Evolutionary conservation across 2,797 vertebrate species (phyloP), one percentile per base, ranked within the genome.

Genomic region (Botia kubotai): DNA sequence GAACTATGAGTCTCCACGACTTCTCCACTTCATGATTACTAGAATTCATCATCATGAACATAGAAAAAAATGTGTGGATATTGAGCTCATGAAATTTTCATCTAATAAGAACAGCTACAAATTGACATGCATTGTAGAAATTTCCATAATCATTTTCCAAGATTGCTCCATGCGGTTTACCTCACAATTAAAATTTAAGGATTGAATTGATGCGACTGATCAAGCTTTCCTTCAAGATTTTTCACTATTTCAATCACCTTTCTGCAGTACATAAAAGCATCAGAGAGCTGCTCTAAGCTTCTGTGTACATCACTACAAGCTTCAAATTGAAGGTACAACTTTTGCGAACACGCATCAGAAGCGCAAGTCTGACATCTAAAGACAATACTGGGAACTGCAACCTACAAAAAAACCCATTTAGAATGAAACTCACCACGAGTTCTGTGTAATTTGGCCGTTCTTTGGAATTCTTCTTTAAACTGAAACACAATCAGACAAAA

Each of bases 391-490:
- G 6, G 36, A 58, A 84, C 70, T 83, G 78, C 87, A 87, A n/a
- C 8, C 0, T 4, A 63, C 23, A 8, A 0, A 21, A 2, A 17
- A 7, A 72, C n/a, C n/a, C 33, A 11, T 46, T 39, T 13, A 17
- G 39, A 11, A 43, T 11, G 69, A 82, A 68, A 92, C 96, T 95
- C 90, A 98, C 98, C 97, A 98, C 98, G 93, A 99, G 96, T 90
- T 99, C 98, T 90, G 96, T 93, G 87, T 99, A 99, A 3, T 94
- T 97, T 82, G 97, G 97, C 88, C 98, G 93, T 88, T 99, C 98
- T 95, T 96, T 96, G 94, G 98, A 97, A 94, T 97, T 97, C 92
- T 99, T 99, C 96, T 97, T 98, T 91, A 99, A 97, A 94, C 98
- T 99, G 92, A 84, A 89, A 92, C 43, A 33, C 23, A 57, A 81